Evolutionary conservation across 1,140 invertebrate species (phyloP).

Genomic region (Drosophila elegans): DNA sequence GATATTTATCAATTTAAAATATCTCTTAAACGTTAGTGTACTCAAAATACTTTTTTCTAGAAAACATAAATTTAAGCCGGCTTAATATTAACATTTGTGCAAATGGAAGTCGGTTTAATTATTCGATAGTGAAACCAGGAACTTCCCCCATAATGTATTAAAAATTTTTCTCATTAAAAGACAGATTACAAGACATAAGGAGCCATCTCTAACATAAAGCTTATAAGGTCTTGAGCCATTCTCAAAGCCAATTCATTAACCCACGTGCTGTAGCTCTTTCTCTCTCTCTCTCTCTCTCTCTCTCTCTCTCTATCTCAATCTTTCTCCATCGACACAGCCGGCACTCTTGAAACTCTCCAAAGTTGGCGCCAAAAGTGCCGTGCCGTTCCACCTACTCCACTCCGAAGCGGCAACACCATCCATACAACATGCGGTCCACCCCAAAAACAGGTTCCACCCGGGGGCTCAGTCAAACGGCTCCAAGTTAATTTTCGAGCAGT

Average conservation of each 20-base stretch:
- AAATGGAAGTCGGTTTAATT: too few species aligned
- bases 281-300: constrained; percentile 7
- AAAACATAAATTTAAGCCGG: too few species aligned
- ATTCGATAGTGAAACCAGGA: too few species aligned
- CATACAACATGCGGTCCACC: constrained; percentile 40
- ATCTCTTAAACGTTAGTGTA: too few species aligned
- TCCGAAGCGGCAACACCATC: constrained; percentile 38
- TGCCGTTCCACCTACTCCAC: constrained; percentile 7
- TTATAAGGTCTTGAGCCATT: background rate
- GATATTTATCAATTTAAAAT: too few species aligned
- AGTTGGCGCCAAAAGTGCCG: constrained; percentile 66
- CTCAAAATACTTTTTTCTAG: too few species aligned
- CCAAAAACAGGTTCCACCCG: constrained; percentile 49
- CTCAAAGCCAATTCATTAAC: background rate
- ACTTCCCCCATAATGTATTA: too few species aligned
- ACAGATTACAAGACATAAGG: too few species aligned
- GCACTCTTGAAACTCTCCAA: constrained; percentile 60
- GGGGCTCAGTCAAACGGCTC: constrained; percentile 52
- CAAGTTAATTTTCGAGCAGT: constrained; percentile 46
- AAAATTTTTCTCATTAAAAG: too few species aligned
- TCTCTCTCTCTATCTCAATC: background rate
- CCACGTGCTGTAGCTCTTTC: constrained; percentile 22
- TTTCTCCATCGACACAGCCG: constrained; percentile 39
- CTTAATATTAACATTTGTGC: too few species aligned
- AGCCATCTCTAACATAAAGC: background rate